Evolutionary conservation across 2,888 invertebrate genomes (phyloP).

Genomic region (Cosmia pyralina): DNA sequence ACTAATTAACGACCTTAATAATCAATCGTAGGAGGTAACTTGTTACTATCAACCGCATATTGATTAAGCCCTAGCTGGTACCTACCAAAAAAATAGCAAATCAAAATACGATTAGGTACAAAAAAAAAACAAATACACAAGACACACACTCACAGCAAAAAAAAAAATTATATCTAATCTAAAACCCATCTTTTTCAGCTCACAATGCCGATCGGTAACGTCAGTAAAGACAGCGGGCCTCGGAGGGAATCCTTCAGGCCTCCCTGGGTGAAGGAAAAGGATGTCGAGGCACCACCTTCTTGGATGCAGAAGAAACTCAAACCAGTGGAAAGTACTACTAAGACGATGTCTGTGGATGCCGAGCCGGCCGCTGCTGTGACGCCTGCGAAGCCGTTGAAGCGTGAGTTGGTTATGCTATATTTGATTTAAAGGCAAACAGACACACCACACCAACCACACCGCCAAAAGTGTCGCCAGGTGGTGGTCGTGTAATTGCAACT

Average conservation of each 20-base stretch:
- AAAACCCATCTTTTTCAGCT: constrained; percentile 61
- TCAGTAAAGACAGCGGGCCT: constrained; percentile 88
- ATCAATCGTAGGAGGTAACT: no score
- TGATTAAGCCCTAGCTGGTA: no score
- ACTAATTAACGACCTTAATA: no score
- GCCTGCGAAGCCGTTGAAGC: constrained; percentile 80
- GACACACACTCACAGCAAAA: background rate
- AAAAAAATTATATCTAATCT: background rate
- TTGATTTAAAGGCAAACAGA: no score
- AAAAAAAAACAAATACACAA: background rate
- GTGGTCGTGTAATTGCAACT: no score
- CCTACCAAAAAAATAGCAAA: no score
- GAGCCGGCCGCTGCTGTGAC: constrained; percentile 66
- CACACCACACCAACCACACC: no score
- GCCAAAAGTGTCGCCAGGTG: no score
- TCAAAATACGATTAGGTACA: no score
- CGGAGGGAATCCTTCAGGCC: constrained; percentile 93
- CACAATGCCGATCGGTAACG: constrained; percentile 86
- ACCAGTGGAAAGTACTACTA: constrained; percentile 78
- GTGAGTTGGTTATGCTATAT: constrained; percentile 73
- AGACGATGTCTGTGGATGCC: constrained; percentile 68
- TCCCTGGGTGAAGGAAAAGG: constrained; percentile 93
- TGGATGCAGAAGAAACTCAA: constrained; percentile 91
- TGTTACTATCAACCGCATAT: no score
- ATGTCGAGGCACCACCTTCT: constrained; percentile 90